Evolutionary conservation across 2,797 vertebrate species (phyloP).

Genomic region (Molossus alvarezi): DNA sequence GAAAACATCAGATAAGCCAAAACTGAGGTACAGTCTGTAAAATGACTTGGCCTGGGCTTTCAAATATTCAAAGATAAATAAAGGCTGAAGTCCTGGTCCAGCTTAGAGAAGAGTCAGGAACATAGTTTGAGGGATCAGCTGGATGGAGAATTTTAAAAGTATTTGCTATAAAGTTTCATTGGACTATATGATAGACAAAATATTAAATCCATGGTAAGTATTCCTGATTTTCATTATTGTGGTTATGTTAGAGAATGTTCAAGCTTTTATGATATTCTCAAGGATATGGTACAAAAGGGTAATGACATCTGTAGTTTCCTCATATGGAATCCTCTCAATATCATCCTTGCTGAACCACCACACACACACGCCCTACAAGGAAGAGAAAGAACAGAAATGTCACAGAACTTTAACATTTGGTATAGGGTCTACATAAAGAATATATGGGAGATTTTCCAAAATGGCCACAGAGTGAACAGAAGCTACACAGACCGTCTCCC

Average conservation of each 20-base stretch:
- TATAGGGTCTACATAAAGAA: not conserved
- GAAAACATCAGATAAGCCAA: not conserved
- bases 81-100: not conserved
- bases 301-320: not conserved
- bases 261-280: not conserved
- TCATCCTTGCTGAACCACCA: not conserved
- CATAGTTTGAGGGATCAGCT: not conserved
- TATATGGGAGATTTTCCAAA: not conserved
- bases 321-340: not conserved
- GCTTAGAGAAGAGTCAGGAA: conserved; percentile 13
- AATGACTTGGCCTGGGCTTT: not conserved
- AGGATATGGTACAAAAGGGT: not conserved
- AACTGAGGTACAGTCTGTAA: not conserved
- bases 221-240: not conserved
- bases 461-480: too few species aligned
- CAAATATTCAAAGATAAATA: not conserved
- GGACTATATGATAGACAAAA: not conserved
- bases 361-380: not conserved
- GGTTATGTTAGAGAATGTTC: not conserved
- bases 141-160: not conserved
- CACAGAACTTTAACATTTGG: not conserved
- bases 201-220: not conserved
- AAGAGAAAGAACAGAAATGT: not conserved
- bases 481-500: too few species aligned
- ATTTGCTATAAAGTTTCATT: not conserved